phyloP scores from a whole-genome alignment of 2,888 invertebrate genomes.

The Branchipolynoe longqiensis region DNA sequence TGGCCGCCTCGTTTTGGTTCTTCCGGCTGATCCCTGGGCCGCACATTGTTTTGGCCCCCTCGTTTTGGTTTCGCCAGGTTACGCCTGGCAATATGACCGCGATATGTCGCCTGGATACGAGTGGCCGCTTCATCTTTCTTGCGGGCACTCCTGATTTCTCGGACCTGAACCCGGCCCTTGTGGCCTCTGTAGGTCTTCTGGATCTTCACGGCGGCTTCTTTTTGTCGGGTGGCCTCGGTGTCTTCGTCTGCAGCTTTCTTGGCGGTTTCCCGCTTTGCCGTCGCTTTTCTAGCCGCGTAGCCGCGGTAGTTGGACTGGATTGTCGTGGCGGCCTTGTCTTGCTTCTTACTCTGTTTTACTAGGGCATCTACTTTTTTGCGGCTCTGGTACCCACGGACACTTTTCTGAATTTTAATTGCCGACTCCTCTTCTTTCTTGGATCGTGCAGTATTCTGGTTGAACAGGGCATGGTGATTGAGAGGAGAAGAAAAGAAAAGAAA shows the following conservation, averaged over 20 bases:
- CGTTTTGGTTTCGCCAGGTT: background rate
- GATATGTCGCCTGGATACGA: conserved; percentile 21
- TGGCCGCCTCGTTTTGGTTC: background rate
- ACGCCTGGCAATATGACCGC: background rate
- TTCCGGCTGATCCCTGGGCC: background rate
- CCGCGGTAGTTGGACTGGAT: conserved; percentile 11
- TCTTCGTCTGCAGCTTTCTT: background rate
- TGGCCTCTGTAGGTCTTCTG: conserved; percentile 26
- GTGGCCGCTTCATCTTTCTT: conserved; percentile 17
- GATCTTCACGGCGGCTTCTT: background rate
- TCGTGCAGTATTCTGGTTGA: too few relatives aligned
- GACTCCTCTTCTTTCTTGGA: background rate
- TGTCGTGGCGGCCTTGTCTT: background rate
- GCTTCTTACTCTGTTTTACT: background rate
- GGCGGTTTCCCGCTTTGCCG: background rate
- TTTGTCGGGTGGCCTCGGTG: background rate
- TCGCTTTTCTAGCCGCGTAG: background rate
- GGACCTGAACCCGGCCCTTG: background rate
- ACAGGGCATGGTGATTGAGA: too few relatives aligned
- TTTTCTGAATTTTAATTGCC: conserved; percentile 29
- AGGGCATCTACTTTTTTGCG: background rate
- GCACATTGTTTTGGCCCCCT: background rate
- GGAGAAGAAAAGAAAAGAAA: too few relatives aligned
- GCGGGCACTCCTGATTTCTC: background rate
- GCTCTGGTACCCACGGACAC: conserved; percentile 14